Conservation (phyloP, 2,113 vertebrate genomes). For the Microcebus jonahi region DNA sequence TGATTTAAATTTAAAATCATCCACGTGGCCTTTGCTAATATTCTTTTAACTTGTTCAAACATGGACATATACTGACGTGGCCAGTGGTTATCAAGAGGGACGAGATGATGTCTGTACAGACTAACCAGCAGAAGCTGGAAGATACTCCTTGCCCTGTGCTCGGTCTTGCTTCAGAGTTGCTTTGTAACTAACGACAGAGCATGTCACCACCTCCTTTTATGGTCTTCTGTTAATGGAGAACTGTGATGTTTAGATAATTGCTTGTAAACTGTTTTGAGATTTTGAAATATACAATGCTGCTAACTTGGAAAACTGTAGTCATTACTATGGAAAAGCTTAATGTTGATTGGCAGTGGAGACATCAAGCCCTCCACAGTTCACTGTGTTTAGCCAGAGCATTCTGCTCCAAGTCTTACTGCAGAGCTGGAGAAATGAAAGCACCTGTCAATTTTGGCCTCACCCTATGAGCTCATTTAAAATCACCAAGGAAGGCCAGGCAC, state of each 20-base stretch:
- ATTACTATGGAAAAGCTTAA: background rate
- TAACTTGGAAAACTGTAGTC: background rate
- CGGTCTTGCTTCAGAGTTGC: background rate
- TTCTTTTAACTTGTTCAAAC: background rate
- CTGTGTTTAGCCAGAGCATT: background rate
- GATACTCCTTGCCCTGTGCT: background rate
- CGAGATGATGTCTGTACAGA: background rate
- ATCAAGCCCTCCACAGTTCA: background rate
- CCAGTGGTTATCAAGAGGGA: background rate
- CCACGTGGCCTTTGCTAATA: constrained; percentile 30
- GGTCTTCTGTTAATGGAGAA: background rate
- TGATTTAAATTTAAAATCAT: constrained; percentile 41
- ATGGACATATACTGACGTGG: background rate
- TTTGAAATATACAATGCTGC: background rate
- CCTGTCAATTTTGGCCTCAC: constrained; percentile 70
- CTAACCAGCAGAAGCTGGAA: background rate
- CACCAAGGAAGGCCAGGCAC: background rate
- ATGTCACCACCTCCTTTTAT: background rate
- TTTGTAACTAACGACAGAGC: background rate
- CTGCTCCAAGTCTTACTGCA: background rate
- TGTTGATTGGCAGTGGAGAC: background rate
- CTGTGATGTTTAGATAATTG: background rate
- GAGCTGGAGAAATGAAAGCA: constrained; percentile 46
- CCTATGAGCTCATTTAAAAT: constrained; percentile 54
- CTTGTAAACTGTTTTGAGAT: background rate